Conservation (phyloP, 2,797 vertebrate species). For the Sylvia borin region DNA sequence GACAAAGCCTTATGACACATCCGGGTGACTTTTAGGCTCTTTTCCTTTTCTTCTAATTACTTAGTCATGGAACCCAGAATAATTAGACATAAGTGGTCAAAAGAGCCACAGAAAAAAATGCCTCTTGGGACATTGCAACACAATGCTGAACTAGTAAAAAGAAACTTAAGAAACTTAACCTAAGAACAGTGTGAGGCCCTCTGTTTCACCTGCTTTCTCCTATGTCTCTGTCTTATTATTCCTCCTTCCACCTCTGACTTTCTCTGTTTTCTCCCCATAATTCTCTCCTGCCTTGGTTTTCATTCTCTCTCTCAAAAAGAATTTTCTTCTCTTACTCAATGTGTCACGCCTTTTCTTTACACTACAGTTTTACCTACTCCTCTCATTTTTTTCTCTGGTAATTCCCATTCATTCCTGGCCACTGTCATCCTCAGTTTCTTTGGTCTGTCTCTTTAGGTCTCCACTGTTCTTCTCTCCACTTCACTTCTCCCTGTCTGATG, state of each 20-base stretch:
- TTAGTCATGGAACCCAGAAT: slow-evolving; percentile 27
- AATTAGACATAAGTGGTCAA: slow-evolving; percentile 12
- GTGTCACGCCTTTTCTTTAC: background rate
- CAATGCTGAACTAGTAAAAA: slow-evolving; percentile 9
- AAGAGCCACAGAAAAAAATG: slow-evolving; percentile 55
- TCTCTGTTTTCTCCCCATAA: background rate
- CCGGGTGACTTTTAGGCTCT: slow-evolving; percentile 34
- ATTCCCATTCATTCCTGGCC: background rate
- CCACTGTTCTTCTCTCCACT: background rate
- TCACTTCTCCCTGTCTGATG: background rate
- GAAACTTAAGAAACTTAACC: background rate
- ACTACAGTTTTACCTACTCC: background rate
- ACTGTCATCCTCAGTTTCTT: background rate
- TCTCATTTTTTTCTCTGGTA: background rate
- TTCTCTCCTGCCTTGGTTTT: background rate
- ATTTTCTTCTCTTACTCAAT: background rate
- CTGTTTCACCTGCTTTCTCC: slow-evolving; percentile 32
- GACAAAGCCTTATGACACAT: slow-evolving; percentile 51
- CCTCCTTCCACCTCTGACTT: background rate
- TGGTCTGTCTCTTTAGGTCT: background rate
- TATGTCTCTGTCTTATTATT: background rate
- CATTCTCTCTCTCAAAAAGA: background rate
- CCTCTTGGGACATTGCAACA: slow-evolving; percentile 39
- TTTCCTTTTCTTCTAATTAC: slow-evolving; percentile 52
- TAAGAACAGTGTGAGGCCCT: background rate